Conservation (phyloP, 1,140 invertebrate genomes). For the silkworm (Bombyx mori) region ASM3026992v2 NC_085111.1:10601001-10601500, state of each 20-base stretch:
- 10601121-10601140: constrained; percentile 71
- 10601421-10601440: constrained; percentile 68
- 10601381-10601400: constrained; percentile 76
- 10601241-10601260: constrained; percentile 78
- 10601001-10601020: constrained; percentile 74
- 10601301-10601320: constrained; percentile 40
- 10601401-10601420: constrained; percentile 74
- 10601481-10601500: constrained; percentile 74
- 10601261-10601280: constrained; percentile 75
- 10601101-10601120: constrained; percentile 71
- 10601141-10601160: constrained; percentile 79
- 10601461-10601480: constrained; percentile 71
- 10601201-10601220: constrained; percentile 73
- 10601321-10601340: constrained; percentile 35
- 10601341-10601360: constrained; percentile 73
- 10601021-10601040: constrained; percentile 73
- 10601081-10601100: constrained; percentile 75
- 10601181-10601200: constrained; percentile 76
- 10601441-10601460: constrained; percentile 72
- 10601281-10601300: constrained; percentile 35
- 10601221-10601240: constrained; percentile 77
- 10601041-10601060: constrained; percentile 47
- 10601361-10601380: constrained; percentile 78
- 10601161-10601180: constrained; percentile 77
- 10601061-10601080: constrained; percentile 74